Evolutionary conservation across 2,113 vertebrate species (phyloP).

Genomic region (Alces alces): DNA sequence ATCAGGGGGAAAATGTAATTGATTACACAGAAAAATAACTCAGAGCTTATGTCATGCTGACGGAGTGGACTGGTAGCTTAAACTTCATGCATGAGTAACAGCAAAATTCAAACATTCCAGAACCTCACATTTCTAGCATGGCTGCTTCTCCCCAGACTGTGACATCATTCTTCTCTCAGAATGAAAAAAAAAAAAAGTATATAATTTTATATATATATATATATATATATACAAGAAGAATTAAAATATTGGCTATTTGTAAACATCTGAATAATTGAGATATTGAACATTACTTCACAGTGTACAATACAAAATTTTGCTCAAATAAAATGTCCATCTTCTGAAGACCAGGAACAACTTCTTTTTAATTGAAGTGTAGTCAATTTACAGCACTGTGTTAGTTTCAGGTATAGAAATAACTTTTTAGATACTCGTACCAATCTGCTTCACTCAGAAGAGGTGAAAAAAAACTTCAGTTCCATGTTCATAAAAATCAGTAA

Average conservation of each 20-base stretch:
- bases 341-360: conserved; percentile 80
- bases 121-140: conserved; percentile 79
- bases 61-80: too few species aligned
- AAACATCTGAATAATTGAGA: conserved; percentile 81
- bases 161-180: conserved; percentile 81
- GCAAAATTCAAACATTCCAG: neutral
- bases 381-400: neutral
- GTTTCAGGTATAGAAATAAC: conserved; percentile 42
- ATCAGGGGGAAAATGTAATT: neutral
- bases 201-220: neutral
- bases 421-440: conserved; percentile 82
- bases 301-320: conserved; percentile 81
- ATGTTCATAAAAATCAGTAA: neutral
- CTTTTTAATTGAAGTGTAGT: conserved; percentile 14
- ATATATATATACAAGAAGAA: neutral
- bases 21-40: neutral
- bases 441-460: conserved; percentile 80
- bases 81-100: neutral
- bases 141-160: conserved; percentile 74
- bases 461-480: neutral
- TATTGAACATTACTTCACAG: conserved; percentile 80
- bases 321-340: conserved; percentile 78
- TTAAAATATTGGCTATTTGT: conserved; percentile 76
- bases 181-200: conserved; percentile 50
- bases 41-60: neutral